Conservation (phyloP, 2,113 vertebrate species). For the Campylorhamphus procurvoides region DNA sequence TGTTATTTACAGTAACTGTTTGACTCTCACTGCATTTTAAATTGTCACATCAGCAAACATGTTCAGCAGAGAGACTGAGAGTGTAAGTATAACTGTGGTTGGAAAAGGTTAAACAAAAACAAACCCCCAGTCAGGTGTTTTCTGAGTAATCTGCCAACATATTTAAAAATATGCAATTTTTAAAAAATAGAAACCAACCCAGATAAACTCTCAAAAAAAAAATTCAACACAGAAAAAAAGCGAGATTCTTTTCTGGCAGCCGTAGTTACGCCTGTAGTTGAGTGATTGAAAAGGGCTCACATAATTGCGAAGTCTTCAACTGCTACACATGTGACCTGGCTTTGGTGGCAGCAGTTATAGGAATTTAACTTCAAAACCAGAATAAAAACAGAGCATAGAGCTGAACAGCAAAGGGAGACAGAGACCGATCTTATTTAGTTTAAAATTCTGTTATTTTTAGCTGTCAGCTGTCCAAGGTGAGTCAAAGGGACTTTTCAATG, state of each 20-base stretch:
- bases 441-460: neutral
- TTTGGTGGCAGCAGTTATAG: neutral
- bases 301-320: constrained; percentile 24
- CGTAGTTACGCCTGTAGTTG: neutral
- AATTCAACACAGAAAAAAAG: no score
- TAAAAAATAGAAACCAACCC: neutral
- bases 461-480: neutral
- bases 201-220: neutral
- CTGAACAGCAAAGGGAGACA: neutral
- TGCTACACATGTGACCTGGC: neutral
- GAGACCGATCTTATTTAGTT: neutral
- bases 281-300: neutral
- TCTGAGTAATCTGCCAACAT: neutral
- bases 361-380: constrained; percentile 2
- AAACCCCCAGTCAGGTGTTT: neutral
- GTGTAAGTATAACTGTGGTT: neutral
- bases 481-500: neutral
- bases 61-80: neutral
- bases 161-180: neutral
- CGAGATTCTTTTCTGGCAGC: neutral
- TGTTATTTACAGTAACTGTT: neutral
- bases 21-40: neutral
- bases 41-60: neutral
- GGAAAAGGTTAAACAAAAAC: neutral
- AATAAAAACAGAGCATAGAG: neutral